A percentile compares a stretch with the other conserved stretches of the same genome.
Conservation (phyloP, 1,140 invertebrate genomes). For the Cryptotermes secundus region DNA sequence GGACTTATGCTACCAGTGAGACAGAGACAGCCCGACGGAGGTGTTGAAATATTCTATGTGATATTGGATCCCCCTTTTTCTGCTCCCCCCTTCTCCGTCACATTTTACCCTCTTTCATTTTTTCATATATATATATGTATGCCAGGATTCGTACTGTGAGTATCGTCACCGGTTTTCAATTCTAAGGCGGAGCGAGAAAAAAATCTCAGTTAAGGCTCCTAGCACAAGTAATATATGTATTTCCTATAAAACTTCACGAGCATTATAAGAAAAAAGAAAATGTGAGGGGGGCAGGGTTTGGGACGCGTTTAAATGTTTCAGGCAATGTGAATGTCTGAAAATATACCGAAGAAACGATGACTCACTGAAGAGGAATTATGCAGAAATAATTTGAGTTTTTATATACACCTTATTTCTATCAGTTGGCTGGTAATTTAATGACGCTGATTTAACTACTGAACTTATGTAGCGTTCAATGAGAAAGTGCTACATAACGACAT, state of each 20-base stretch:
- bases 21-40: background rate
- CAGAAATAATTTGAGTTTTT: too few relatives aligned
- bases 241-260: constrained; percentile 1
- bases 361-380: too few relatives aligned
- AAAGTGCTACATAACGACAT: too few relatives aligned
- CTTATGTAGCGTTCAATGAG: too few relatives aligned
- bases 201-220: background rate
- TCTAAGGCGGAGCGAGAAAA: background rate
- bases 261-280: background rate
- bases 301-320: background rate
- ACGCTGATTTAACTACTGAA: too few relatives aligned
- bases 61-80: background rate
- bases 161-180: background rate
- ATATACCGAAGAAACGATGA: too few relatives aligned
- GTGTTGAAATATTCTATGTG: constrained; percentile 17
- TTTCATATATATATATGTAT: background rate
- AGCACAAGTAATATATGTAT: constrained; percentile 5
- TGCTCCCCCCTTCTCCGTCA: background rate
- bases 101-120: background rate
- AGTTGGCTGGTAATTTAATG: too few relatives aligned
- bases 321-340: background rate
- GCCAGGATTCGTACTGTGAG: background rate
- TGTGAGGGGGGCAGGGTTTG: background rate
- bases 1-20: background rate
- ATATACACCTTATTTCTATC: too few relatives aligned